These are phyloP conservation scores for Drosophila nigromelanica DNA, from an alignment of 1,140 invertebrate genomes.

Conservation along the genomic window DNA sequence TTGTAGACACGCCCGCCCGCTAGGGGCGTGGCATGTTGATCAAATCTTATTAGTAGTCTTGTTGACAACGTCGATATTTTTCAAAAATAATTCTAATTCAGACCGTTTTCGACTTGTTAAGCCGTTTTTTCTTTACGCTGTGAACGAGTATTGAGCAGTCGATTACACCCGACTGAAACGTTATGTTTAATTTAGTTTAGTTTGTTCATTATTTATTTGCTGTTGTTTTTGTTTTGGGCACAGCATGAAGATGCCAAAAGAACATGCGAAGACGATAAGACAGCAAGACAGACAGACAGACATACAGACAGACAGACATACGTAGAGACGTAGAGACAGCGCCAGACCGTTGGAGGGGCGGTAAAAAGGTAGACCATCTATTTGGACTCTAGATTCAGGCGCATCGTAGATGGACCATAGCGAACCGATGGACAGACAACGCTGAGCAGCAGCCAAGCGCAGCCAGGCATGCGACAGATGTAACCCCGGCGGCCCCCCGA, in stretches of 20 bases:
- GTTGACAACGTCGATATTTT: too few species aligned
- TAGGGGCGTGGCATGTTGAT: too few species aligned
- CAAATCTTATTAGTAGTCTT: too few species aligned
- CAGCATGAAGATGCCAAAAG: slow-evolving; percentile 44
- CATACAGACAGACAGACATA: slow-evolving; percentile 4
- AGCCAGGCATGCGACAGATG: slow-evolving; percentile 60
- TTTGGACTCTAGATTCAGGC: slow-evolving; percentile 14
- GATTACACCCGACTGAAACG: too few species aligned
- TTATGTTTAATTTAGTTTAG: slow-evolving; percentile 1
- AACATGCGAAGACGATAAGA: slow-evolving; percentile 46
- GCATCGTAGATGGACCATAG: slow-evolving; percentile 37
- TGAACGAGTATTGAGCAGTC: too few species aligned
- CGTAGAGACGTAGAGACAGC: background rate
- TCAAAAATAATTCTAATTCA: too few species aligned
- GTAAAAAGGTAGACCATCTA: slow-evolving; percentile 11
- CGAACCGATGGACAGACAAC: slow-evolving; percentile 38
- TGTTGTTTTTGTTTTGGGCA: slow-evolving; percentile 11
- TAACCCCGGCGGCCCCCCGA: slow-evolving; percentile 17
- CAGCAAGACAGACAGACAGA: slow-evolving; percentile 7
- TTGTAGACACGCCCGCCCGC: too few species aligned
- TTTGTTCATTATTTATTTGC: slow-evolving; percentile 14
- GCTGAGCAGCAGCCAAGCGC: slow-evolving; percentile 63
- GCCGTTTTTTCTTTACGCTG: too few species aligned
- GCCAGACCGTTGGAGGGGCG: background rate
- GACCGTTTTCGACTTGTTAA: too few species aligned